A percentile compares a stretch with the other conserved stretches of the same genome.
phyloP scores from a whole-genome alignment of 1,140 invertebrate genomes.

The Amphibalanus amphitrite region DNA sequence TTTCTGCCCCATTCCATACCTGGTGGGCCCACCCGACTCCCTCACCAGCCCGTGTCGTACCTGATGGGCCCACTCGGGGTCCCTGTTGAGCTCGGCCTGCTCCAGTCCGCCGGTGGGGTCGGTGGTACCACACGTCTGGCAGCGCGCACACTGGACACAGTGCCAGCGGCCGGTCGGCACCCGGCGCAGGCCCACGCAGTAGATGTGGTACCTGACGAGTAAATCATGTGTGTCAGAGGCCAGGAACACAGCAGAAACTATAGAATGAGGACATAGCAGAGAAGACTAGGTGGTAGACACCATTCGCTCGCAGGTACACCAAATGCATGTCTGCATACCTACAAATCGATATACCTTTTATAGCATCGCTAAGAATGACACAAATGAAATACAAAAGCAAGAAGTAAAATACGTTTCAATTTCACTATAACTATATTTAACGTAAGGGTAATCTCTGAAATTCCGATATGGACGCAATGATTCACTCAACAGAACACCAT shows the following conservation, averaged over 20 bases:
- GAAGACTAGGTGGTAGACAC: no score
- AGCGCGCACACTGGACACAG: slow-evolving; percentile 58
- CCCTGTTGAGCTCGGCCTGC: background rate
- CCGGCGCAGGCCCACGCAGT: slow-evolving; percentile 67
- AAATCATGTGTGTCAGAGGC: no score
- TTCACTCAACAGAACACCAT: no score
- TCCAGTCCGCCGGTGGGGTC: slow-evolving; percentile 27
- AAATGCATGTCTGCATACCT: no score
- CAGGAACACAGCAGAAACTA: slow-evolving; percentile 2
- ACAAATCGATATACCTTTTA: no score
- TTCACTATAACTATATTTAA: no score
- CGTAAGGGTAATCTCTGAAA: no score
- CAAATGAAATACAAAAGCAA: no score
- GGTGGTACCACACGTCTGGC: slow-evolving; percentile 36
- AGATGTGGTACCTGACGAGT: slow-evolving; percentile 54
- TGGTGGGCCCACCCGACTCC: background rate
- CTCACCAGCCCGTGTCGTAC: background rate
- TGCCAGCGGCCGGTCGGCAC: slow-evolving; percentile 80
- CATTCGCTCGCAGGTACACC: no score
- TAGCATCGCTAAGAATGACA: no score
- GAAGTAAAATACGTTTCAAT: no score
- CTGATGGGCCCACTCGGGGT: background rate
- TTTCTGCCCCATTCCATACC: background rate
- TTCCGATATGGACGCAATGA: no score
- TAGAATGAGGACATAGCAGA: background rate